Base-by-base conservation (phyloP, 2,797 vertebrate genomes). In the Neopelma chrysocephalum region DNA sequence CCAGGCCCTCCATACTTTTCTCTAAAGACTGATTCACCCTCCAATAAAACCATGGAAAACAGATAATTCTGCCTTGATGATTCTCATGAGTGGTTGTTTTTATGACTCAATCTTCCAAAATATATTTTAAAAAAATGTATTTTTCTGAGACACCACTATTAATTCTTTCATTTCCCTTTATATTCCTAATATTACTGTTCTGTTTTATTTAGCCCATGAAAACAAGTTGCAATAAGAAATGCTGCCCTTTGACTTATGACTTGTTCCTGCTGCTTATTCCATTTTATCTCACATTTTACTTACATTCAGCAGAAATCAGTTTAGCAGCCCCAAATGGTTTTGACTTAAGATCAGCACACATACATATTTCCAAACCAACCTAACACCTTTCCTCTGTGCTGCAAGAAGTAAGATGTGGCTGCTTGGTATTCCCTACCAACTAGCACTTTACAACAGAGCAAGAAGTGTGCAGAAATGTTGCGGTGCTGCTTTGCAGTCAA, bases 311-410 rank as follows among this genome's bases (percentile, higher is more conserved):
- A 82, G 47, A 88, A 94, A 81, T 76, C 54, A 79, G 31, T 86
- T 80, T 53, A 93, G 51, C 20, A 69, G 40, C 19, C 50, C 32
- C 29, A 81, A 76, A 58, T 20, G 10, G 15, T 65, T 90, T 93
- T 90, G 75, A 50, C 95, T 88, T 89, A 82, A 90, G 82, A 71
- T 70, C 62, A 58, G n/a, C 43, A 45, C 7, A 43, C 34, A 56
- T 57, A n/a, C 27, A 50, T 47, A 3, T 65, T 95, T 93, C 57
- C 62, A 73, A 93, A 81, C 12, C 53, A 69, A 51, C 47, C 65
- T 43, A 87, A 84, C 82, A 47, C 20, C 38, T 87, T 89, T 96
- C 86, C 31, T 89, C n/a, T 84, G n/a, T 76, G 29, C n/a, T 90
- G 54, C 16, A 62, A 71, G 69, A 71, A 72, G 27, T 60, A 53